Conservation (phyloP, 2,797 vertebrate species). For the Lepidocolaptes lacrymiger region DNA sequence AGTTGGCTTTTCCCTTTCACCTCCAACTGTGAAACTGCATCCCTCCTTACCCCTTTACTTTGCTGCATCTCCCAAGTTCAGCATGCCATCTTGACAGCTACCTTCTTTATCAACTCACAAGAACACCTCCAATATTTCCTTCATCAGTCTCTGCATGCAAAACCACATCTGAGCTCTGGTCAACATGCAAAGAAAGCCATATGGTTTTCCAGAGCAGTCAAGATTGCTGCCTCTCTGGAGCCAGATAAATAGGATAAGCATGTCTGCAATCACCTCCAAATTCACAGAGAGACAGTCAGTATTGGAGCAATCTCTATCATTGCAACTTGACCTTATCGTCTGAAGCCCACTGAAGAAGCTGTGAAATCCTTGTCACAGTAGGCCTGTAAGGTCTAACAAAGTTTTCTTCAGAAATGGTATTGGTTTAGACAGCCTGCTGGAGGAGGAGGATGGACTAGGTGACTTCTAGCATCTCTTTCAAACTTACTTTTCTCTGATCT, state of each 20-base stretch:
- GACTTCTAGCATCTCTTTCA: neutral
- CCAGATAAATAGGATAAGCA: neutral
- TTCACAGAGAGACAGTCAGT: neutral
- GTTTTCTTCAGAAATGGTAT: neutral
- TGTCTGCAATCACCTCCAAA: neutral
- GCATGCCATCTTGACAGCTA: neutral
- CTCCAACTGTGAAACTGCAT: neutral
- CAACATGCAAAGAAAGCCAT: neutral
- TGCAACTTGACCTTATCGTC: neutral
- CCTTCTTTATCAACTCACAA: neutral
- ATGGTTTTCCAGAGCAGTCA: neutral
- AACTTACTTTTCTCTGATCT: neutral
- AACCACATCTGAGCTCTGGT: neutral
- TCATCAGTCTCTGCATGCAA: neutral
- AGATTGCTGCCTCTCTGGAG: neutral
- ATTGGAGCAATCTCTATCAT: neutral
- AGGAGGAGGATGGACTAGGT: neutral
- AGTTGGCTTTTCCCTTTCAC: neutral
- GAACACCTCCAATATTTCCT: neutral
- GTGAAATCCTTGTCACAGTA: neutral
- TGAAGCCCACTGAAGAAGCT: neutral
- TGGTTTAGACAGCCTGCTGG: neutral
- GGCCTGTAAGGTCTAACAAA: neutral
- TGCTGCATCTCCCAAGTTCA: neutral
- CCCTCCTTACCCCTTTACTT: neutral